These are phyloP conservation scores for Cetoscarus ocellatus DNA, from an alignment of 2,797 vertebrate species.

Conservation along the genomic window DNA sequence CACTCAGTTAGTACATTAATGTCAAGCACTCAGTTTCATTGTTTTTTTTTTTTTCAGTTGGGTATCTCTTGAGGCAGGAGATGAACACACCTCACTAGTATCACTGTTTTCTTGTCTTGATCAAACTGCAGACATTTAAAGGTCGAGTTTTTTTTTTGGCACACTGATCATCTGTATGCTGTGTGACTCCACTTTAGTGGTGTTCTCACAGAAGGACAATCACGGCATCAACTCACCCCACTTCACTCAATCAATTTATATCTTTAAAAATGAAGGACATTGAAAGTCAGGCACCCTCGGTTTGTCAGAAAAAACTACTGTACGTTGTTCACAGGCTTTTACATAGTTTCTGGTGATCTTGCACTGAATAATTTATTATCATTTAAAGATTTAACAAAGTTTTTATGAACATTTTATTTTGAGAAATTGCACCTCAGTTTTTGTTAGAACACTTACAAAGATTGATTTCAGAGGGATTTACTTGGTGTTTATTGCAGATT, in stretches of 20 bases:
- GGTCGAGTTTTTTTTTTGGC: conserved; percentile 1
- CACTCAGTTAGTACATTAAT: conserved; percentile 40
- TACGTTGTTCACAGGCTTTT: conserved; percentile 50
- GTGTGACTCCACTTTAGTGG: background rate
- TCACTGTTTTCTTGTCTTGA: conserved; percentile 25
- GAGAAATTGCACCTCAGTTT: conserved; percentile 24
- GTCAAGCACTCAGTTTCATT: conserved; percentile 31
- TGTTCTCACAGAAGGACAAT: conserved; percentile 49
- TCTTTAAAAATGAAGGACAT: conserved; percentile 55
- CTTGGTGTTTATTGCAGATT: conserved; percentile 25
- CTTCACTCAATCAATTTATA: conserved; percentile 45
- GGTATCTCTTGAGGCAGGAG: conserved; percentile 13
- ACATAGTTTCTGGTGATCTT: conserved; percentile 10
- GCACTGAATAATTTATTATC: conserved; percentile 42
- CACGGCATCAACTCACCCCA: conserved; percentile 54
- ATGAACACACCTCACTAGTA: conserved; percentile 17
- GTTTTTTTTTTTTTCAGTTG: conserved; percentile 24
- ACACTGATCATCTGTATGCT: conserved; percentile 22
- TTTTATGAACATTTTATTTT: conserved; percentile 11
- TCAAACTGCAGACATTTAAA: conserved; percentile 10
- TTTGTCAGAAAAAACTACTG: conserved; percentile 26
- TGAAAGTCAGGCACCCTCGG: conserved; percentile 17
- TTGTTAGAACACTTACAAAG: background rate
- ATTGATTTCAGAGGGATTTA: conserved; percentile 23
- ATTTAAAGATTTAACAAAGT: conserved; percentile 7